Evolutionary conservation across 2,888 invertebrate species (phyloP).

Genomic region (Biston betularia): DNA sequence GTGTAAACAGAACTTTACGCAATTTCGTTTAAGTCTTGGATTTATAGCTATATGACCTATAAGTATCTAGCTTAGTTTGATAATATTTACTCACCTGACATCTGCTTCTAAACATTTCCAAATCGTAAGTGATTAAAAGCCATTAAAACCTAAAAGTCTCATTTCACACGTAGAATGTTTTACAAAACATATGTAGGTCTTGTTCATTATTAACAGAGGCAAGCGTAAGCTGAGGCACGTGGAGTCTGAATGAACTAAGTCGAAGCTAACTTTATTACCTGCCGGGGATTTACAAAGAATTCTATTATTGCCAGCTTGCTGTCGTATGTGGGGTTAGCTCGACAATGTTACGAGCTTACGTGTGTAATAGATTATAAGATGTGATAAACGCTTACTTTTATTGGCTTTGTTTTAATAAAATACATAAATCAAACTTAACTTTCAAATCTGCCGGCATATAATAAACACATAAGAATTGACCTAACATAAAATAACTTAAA

Average conservation of each 20-base stretch:
- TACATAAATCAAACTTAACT: no score
- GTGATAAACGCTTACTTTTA: background rate
- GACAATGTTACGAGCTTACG: constrained; percentile 1
- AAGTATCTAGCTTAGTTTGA: no score
- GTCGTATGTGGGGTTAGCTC: constrained; percentile 1
- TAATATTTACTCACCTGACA: no score
- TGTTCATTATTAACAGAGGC: constrained; percentile 8
- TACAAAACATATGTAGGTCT: constrained; percentile 8
- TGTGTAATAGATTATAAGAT: background rate
- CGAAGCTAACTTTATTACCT: constrained; percentile 8
- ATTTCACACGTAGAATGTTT: background rate
- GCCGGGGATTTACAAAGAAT: constrained; percentile 11
- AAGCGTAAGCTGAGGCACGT: constrained; percentile 16
- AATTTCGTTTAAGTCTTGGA: no score
- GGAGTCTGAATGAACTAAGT: background rate
- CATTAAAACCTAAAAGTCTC: background rate
- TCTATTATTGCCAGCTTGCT: constrained; percentile 4
- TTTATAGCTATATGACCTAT: no score
- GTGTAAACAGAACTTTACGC: no score
- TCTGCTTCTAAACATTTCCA: no score
- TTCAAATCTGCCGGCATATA: no score
- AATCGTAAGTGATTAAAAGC: no score
- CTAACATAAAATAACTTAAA: no score
- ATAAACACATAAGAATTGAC: no score
- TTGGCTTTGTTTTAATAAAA: no score